These are phyloP conservation scores for Diarsia rubi DNA, from an alignment of 2,888 invertebrate species.

Conservation along the genomic window DNA sequence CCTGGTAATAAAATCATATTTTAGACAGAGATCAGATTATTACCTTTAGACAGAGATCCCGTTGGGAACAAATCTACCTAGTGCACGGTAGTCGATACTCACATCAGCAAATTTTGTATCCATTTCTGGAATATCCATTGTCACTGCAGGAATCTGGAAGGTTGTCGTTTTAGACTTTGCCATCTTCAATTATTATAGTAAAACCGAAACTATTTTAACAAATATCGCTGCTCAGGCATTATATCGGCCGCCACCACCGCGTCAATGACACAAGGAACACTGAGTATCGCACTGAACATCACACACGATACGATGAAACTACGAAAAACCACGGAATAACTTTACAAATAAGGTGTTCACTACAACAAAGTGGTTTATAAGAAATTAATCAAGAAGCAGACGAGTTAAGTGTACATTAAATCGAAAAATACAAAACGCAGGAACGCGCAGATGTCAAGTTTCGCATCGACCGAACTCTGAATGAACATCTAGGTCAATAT, in stretches of 20 bases:
- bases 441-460: conserved; percentile 90
- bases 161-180: conserved; percentile 74
- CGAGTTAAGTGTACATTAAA: conserved; percentile 81
- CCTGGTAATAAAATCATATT: conserved; percentile 11
- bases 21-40: too few species aligned
- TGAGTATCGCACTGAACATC: conserved; percentile 78
- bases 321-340: conserved; percentile 55
- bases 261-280: conserved; percentile 71
- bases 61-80: conserved; percentile 20
- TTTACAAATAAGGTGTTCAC: conserved; percentile 27
- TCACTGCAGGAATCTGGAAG: conserved; percentile 77
- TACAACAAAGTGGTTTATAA: conserved; percentile 56
- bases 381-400: conserved; percentile 76
- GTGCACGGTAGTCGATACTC: conserved; percentile 71
- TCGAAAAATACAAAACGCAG: conserved; percentile 88
- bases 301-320: conserved; percentile 68
- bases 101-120: conserved; percentile 83
- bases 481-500: conserved; percentile 91
- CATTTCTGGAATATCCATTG: conserved; percentile 78
- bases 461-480: conserved; percentile 91
- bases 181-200: conserved; percentile 70
- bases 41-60: conserved; percentile 1
- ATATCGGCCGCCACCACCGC: conserved; percentile 71
- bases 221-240: conserved; percentile 72
- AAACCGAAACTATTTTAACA: conserved; percentile 73